These are phyloP conservation scores for Drosophila nannoptera DNA, from an alignment of 1,140 invertebrate genomes.

Conservation along the genomic window DNA sequence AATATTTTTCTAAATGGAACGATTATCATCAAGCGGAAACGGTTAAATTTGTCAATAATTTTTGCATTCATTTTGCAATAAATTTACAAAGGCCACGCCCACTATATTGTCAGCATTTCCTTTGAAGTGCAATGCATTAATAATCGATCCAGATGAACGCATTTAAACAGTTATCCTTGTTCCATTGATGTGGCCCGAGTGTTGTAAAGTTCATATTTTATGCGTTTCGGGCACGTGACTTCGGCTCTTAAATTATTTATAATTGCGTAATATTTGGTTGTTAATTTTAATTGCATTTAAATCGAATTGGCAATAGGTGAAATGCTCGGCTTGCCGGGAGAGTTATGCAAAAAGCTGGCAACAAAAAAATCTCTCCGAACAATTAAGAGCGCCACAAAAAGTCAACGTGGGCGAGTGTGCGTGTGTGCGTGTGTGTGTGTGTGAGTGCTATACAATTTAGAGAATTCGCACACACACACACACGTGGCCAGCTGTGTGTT, in stretches of 20 bases:
- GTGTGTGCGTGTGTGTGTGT: not conserved
- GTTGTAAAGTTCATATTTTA: constrained; percentile 30
- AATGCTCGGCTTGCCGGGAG: constrained; percentile 29
- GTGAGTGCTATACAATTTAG: constrained; percentile 12
- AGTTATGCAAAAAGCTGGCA: constrained; percentile 24
- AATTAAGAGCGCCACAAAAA: constrained; percentile 33
- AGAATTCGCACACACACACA: constrained; percentile 3
- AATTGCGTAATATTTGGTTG: constrained; percentile 73
- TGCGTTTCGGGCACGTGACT: constrained; percentile 52
- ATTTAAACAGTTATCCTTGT: not conserved
- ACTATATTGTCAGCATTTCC: too few relatives aligned
- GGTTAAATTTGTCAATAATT: too few relatives aligned
- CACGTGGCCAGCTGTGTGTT: constrained; percentile 10
- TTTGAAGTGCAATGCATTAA: not conserved
- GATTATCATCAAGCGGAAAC: not conserved
- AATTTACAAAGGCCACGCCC: too few relatives aligned
- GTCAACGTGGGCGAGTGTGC: constrained; percentile 7
- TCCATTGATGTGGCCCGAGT: not conserved
- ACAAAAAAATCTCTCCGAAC: not conserved
- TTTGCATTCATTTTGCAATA: too few relatives aligned
- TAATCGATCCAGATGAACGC: not conserved
- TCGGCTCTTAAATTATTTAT: constrained; percentile 73
- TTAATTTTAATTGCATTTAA: constrained; percentile 74
- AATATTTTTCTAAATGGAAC: not conserved
- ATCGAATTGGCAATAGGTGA: constrained; percentile 29